phyloP scores from a whole-genome alignment of 2,797 vertebrate species.

The Chlorospingus semifuscus region DNA sequence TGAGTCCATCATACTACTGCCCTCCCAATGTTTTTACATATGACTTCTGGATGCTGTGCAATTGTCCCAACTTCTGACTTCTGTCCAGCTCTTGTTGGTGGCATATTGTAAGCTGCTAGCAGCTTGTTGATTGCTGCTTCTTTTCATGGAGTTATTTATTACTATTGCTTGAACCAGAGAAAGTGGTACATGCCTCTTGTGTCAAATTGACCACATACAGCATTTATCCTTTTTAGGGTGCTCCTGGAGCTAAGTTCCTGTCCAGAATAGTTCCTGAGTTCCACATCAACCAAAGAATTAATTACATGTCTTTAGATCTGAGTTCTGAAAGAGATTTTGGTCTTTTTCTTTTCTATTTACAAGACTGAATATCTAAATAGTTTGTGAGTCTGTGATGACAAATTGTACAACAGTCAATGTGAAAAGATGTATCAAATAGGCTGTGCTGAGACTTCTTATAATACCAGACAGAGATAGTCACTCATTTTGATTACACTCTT shows the following conservation, averaged over 20 bases:
- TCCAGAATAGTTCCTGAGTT: not conserved
- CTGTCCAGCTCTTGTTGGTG: not conserved
- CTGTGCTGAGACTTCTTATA: not conserved
- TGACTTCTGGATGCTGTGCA: not conserved
- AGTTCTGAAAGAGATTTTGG: not conserved
- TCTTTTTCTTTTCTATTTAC: not conserved
- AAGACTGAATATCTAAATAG: not conserved
- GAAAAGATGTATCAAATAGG: not conserved
- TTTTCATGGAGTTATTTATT: not conserved
- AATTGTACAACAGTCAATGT: not conserved
- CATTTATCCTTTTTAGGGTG: not conserved
- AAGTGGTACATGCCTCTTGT: not conserved
- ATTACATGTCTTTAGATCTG: not conserved
- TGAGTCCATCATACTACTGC: not conserved
- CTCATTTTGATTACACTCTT: not conserved
- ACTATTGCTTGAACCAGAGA: not conserved
- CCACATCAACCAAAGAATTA: not conserved
- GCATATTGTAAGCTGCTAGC: not conserved
- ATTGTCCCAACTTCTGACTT: not conserved
- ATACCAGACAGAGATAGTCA: not conserved
- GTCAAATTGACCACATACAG: not conserved
- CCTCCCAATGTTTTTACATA: accelerated
- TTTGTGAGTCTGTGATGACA: not conserved
- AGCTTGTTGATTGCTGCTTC: not conserved
- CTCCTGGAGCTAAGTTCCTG: not conserved